phyloP scores from a whole-genome alignment of 2,888 invertebrate genomes.

The Arrhopalites spinosus region DNA sequence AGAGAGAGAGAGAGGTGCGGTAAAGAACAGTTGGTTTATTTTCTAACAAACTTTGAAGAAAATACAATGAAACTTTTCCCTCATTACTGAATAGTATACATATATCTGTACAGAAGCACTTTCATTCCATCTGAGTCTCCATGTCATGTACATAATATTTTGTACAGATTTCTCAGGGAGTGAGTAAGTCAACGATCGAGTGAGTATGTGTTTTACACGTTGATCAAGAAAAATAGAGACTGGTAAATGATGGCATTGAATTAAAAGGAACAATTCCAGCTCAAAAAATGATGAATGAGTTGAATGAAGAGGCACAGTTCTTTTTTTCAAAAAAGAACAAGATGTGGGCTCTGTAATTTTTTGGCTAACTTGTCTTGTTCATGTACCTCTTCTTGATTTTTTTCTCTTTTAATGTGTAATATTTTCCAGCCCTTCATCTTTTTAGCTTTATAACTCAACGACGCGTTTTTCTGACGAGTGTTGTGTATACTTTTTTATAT shows the following conservation, averaged over 20 bases:
- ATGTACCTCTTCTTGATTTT: neutral
- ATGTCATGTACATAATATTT: neutral
- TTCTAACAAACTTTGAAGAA: too few species aligned
- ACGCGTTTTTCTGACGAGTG: neutral
- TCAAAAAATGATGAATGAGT: neutral
- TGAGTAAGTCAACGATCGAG: too few species aligned
- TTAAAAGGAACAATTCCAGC: neutral
- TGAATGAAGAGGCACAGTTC: neutral
- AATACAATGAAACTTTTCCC: too few species aligned
- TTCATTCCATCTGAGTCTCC: neutral
- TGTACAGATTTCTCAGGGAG: neutral
- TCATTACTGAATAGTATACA: too few species aligned
- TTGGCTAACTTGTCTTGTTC: neutral
- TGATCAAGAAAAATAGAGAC: neutral
- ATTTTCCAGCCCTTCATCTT: neutral
- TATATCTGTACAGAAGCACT: neutral
- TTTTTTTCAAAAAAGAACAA: neutral
- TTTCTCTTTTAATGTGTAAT: neutral
- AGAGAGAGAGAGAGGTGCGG: neutral
- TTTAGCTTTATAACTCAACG: neutral
- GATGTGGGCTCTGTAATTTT: slow-evolving; percentile 1
- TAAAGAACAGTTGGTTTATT: neutral
- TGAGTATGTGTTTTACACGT: too few species aligned
- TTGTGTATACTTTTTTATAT: too few species aligned
- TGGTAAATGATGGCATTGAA: neutral